phyloP scores from a whole-genome alignment of 2,888 invertebrate species.

The Embidobia sp. region DNA sequence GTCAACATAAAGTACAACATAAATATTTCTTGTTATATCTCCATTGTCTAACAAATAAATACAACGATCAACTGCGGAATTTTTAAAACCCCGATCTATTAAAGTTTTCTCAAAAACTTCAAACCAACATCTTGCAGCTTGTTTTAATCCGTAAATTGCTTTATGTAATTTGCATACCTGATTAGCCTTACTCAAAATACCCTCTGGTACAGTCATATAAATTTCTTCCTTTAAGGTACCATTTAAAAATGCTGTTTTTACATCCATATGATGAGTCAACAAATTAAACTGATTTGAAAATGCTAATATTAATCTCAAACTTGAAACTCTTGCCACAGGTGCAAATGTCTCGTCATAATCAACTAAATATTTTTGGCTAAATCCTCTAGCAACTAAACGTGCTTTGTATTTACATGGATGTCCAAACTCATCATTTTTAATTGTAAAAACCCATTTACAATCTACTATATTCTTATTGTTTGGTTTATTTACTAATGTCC shows the following conservation, averaged over 20 bases:
- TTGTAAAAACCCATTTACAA: not conserved
- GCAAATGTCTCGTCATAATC: constrained; percentile 8
- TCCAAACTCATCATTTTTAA: too few relatives aligned
- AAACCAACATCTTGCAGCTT: constrained; percentile 20
- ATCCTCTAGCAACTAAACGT: not conserved
- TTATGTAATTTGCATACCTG: constrained; percentile 21
- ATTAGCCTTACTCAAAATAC: not conserved
- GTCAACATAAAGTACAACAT: constrained; percentile 43
- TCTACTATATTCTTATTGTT: not conserved
- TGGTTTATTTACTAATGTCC: constrained; percentile 28
- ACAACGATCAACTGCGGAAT: constrained; percentile 11
- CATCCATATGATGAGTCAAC: constrained; percentile 7
- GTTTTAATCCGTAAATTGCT: constrained; percentile 19
- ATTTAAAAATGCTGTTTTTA: constrained; percentile 13
- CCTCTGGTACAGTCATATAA: constrained; percentile 12
- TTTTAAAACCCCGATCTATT: not conserved
- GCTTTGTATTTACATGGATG: constrained; percentile 12
- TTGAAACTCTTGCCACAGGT: constrained; percentile 7
- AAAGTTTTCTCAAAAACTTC: constrained; percentile 4
- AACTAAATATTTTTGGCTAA: constrained; percentile 6
- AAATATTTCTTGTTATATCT: constrained; percentile 43
- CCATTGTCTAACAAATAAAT: constrained; percentile 47
- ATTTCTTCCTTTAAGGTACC: constrained; percentile 8
- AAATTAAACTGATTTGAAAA: constrained; percentile 7
- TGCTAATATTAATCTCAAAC: constrained; percentile 2